Conservation (phyloP, 2,113 vertebrate genomes). For the Xenopus laevis region DNA sequence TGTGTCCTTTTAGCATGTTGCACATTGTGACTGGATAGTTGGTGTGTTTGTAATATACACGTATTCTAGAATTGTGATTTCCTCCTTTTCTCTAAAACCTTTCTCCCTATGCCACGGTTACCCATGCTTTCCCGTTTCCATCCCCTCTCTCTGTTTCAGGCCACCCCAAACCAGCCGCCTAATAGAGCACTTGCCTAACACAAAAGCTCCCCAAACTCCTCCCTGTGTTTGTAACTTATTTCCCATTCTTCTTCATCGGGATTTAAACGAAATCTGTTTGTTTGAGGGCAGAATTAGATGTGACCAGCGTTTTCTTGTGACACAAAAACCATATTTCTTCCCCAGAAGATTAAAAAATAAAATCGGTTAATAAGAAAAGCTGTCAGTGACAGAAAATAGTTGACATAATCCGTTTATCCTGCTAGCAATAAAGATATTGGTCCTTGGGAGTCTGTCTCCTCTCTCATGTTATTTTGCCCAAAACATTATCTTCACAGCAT, state of each 20-base stretch:
- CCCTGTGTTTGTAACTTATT: constrained; percentile 94
- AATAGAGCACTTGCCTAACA: constrained; percentile 51
- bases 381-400: constrained; percentile 99
- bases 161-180: too few species aligned
- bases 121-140: too few species aligned
- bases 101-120: too few species aligned
- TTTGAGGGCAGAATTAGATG: constrained; percentile 99
- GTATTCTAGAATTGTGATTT: too few species aligned
- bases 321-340: constrained; percentile 99
- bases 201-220: constrained; percentile 81
- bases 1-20: too few species aligned
- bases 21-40: too few species aligned
- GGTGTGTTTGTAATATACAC: too few species aligned
- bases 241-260: constrained; percentile 97
- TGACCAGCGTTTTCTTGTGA: constrained; percentile 99
- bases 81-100: too few species aligned
- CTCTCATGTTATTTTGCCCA: constrained; percentile 99
- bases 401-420: constrained; percentile 99
- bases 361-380: constrained; percentile 99
- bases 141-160: too few species aligned
- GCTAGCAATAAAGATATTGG: constrained; percentile 99
- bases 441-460: constrained; percentile 99
- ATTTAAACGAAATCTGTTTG: constrained; percentile 99
- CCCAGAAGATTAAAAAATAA: constrained; percentile 99
- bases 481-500: constrained; percentile 99